Percentiles rank a stretch among this genome's conserved stretches.
Conservation (phyloP, 2,888 invertebrate genomes). For the Dicroscelio sp. region DNA sequence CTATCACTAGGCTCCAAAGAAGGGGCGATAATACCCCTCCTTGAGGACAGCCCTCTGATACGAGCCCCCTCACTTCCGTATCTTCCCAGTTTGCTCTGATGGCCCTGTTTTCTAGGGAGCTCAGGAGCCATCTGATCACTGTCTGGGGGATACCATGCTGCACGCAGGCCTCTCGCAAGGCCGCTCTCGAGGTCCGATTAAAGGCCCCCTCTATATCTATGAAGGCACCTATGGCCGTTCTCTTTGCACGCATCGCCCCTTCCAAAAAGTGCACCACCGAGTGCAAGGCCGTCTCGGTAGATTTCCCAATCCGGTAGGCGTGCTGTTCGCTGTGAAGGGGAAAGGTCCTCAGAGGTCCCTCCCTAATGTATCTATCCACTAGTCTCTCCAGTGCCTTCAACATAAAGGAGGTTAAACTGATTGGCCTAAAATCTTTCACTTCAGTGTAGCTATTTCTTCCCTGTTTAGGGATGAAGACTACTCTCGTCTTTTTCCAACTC, state of each 20-base stretch:
- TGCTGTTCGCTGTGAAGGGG: neutral
- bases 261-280: neutral
- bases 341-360: neutral
- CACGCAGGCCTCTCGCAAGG: neutral
- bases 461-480: neutral
- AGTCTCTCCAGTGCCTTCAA: slow-evolving; percentile 7
- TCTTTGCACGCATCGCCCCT: neutral
- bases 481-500: neutral
- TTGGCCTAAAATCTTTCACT: slow-evolving; percentile 7
- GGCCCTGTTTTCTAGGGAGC: slow-evolving; percentile 3
- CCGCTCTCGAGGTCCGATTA: neutral
- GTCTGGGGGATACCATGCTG: neutral
- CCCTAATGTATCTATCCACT: neutral
- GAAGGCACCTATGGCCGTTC: neutral
- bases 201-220: slow-evolving; percentile 1
- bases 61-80: neutral
- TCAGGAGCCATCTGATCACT: slow-evolving; percentile 13
- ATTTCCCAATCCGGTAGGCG: neutral
- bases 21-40: slow-evolving; percentile 33
- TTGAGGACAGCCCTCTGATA: slow-evolving; percentile 16
- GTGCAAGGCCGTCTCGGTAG: neutral
- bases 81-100: slow-evolving; percentile 19
- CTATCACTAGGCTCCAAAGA: slow-evolving; percentile 39
- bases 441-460: neutral
- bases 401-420: neutral